Conservation (phyloP, 2,888 invertebrate genomes). For the Xestia ashworthii region DNA sequence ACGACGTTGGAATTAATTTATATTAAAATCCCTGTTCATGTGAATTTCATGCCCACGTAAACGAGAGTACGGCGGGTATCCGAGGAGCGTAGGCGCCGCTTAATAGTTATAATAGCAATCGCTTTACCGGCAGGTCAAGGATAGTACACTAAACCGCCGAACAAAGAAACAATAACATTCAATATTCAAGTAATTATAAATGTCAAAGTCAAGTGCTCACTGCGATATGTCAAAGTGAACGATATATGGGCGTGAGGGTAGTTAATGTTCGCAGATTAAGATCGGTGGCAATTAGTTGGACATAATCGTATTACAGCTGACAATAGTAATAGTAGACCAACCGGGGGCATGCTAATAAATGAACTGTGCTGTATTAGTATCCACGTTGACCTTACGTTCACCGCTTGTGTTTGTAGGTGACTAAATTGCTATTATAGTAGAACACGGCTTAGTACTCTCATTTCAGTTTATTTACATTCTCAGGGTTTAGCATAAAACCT, state of each 20-base stretch:
- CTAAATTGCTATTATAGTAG: conserved; percentile 60
- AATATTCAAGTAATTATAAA: conserved; percentile 76
- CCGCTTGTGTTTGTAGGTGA: conserved; percentile 64
- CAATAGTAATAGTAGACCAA: conserved; percentile 72
- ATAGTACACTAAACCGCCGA: conserved; percentile 72
- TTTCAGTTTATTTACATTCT: conserved; percentile 53
- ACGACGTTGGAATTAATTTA: conserved; percentile 68
- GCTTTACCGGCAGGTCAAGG: conserved; percentile 79
- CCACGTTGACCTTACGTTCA: conserved; percentile 83
- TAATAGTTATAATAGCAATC: conserved; percentile 68
- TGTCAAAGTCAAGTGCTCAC: conserved; percentile 77
- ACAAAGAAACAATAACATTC: conserved; percentile 78
- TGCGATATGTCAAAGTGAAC: conserved; percentile 70
- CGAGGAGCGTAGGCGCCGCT: conserved; percentile 69
- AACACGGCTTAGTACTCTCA: conserved; percentile 47
- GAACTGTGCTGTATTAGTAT: conserved; percentile 72
- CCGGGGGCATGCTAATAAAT: conserved; percentile 76
- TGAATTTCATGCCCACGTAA: conserved; percentile 64
- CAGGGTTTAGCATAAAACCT: conserved; percentile 32
- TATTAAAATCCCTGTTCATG: conserved; percentile 53
- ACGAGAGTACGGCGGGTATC: conserved; percentile 62
- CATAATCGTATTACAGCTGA: conserved; percentile 77
- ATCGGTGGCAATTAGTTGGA: conserved; percentile 78
- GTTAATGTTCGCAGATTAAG: conserved; percentile 70
- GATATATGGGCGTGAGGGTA: conserved; percentile 70